Conservation (phyloP, 2,797 vertebrate genomes). For the Pipistrellus pygmaeus region DNA sequence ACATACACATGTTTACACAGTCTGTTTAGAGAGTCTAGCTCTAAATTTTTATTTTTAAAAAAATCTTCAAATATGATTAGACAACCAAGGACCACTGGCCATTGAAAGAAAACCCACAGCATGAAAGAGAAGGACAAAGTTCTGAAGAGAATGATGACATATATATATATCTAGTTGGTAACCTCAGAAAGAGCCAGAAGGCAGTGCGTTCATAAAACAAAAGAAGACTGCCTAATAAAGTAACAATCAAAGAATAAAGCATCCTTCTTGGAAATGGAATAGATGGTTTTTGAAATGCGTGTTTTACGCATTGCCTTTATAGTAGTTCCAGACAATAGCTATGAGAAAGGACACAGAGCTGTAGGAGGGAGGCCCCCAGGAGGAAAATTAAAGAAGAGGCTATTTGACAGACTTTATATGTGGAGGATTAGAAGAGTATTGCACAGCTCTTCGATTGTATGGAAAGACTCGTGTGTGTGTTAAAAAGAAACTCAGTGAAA, state of each 20-base stretch:
- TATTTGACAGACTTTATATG: not conserved
- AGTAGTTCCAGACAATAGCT: not conserved
- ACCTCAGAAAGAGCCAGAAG: conserved; percentile 24
- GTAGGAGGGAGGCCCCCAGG: not conserved
- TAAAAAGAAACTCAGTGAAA: not conserved
- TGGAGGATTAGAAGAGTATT: not conserved
- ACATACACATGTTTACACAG: not conserved
- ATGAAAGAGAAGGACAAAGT: conserved; percentile 15
- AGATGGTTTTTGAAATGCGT: not conserved
- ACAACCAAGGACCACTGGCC: not conserved
- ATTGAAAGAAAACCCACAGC: not conserved
- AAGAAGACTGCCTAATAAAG: not conserved
- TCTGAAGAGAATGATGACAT: not conserved
- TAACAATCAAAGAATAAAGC: conserved; percentile 13
- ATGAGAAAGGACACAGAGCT: not conserved
- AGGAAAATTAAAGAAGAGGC: not conserved
- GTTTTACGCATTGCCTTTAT: not conserved
- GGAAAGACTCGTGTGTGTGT: not conserved
- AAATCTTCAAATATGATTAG: not conserved
- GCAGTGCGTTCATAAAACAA: not conserved
- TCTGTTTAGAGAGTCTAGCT: not conserved
- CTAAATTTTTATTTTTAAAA: not conserved
- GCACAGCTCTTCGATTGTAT: not conserved
- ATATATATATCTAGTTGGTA: not conserved
- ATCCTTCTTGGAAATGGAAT: conserved; percentile 17